These are phyloP conservation scores for Corythaixoides concolor DNA, from an alignment of 2,113 vertebrate species.

Conservation along the genomic window DNA sequence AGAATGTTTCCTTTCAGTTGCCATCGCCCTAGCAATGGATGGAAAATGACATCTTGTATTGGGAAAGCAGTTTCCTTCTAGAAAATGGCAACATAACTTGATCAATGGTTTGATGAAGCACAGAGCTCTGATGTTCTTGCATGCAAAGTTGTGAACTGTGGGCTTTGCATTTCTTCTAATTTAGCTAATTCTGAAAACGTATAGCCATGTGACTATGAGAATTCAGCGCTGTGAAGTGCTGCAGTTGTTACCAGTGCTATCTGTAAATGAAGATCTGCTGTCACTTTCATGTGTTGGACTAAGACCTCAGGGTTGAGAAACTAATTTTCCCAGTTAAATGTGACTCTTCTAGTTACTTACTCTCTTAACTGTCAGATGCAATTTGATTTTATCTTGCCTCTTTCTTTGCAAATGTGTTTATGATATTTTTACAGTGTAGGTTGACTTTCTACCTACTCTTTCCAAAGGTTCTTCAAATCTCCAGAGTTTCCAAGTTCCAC, in stretches of 20 bases:
- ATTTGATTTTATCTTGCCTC: neutral
- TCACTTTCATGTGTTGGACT: neutral
- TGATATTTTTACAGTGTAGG: neutral
- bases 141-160: neutral
- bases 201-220: neutral
- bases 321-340: neutral
- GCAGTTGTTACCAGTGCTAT: neutral
- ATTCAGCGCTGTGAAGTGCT: neutral
- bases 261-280: neutral
- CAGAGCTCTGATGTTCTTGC: neutral
- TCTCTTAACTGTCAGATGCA: neutral
- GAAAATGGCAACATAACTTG: neutral
- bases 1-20: neutral
- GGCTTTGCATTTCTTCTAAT: neutral
- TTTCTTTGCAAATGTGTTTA: neutral
- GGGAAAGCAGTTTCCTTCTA: neutral
- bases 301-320: neutral
- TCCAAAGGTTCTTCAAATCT: neutral
- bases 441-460: neutral
- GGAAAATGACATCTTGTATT: neutral
- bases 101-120: neutral
- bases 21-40: neutral
- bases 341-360: neutral
- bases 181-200: neutral
- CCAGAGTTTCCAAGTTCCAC: neutral